Conservation (phyloP, 2,797 vertebrate genomes). For the Micropoecilia bifurca region DNA sequence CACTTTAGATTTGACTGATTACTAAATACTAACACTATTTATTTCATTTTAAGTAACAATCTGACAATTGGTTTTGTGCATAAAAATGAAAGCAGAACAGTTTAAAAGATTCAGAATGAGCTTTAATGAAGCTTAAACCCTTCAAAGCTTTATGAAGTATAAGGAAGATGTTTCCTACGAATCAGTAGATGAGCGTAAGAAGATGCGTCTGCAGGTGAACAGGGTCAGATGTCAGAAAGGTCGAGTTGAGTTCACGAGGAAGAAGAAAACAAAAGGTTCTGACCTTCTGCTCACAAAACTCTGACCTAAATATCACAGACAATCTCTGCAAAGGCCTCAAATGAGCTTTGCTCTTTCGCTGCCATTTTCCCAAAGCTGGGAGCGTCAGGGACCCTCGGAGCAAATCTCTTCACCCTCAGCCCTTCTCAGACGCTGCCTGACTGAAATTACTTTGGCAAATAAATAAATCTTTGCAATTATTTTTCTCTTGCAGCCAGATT, state of each 20-base stretch:
- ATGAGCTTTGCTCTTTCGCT: neutral
- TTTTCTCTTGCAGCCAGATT: neutral
- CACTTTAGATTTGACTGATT: neutral
- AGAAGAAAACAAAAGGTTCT: slow-evolving; percentile 2
- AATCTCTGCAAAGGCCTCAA: neutral
- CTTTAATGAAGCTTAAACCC: neutral
- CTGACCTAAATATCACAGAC: slow-evolving; percentile 3
- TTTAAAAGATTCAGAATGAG: neutral
- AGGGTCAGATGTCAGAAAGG: neutral
- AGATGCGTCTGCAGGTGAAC: neutral
- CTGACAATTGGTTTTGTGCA: neutral
- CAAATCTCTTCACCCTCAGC: neutral
- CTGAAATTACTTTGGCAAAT: neutral
- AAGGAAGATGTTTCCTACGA: neutral
- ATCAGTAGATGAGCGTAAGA: neutral
- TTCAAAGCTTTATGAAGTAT: neutral
- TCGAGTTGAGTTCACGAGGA: neutral
- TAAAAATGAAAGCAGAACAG: neutral
- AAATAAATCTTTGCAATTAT: neutral
- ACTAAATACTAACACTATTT: neutral
- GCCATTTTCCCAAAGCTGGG: neutral
- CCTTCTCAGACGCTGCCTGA: neutral
- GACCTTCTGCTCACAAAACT: neutral
- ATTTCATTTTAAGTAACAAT: neutral
- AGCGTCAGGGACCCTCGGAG: neutral